Evolutionary conservation across 1,140 invertebrate species (phyloP).

Genomic region (Drosophila parabipectinata): DNA sequence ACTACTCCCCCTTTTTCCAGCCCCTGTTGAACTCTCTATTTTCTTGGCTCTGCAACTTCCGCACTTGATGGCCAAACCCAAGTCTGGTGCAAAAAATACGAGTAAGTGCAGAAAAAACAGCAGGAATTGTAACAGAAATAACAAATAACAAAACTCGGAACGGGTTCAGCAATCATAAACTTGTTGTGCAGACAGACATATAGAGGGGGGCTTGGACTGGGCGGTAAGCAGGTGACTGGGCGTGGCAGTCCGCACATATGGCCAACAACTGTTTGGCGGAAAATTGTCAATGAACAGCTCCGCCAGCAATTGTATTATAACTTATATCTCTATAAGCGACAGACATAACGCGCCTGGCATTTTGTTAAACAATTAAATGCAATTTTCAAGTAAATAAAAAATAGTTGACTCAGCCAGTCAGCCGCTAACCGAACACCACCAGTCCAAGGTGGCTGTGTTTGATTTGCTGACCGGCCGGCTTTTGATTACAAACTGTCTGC

Average conservation of each 20-base stretch:
- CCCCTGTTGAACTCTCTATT: slow-evolving; percentile 19
- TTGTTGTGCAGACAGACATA: slow-evolving; percentile 71
- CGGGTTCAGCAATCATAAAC: slow-evolving; percentile 81
- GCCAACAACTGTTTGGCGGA: slow-evolving; percentile 55
- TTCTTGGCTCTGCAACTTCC: slow-evolving; percentile 58
- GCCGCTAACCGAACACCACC: too few species aligned
- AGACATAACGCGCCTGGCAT: slow-evolving; percentile 59
- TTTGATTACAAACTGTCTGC: slow-evolving; percentile 57
- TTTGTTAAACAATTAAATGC: slow-evolving; percentile 81
- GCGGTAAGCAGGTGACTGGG: slow-evolving; percentile 29
- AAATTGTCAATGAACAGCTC: slow-evolving; percentile 73
- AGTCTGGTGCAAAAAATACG: slow-evolving; percentile 8
- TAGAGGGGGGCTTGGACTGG: slow-evolving; percentile 14
- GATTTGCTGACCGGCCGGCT: slow-evolving; percentile 67
- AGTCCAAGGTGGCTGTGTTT: slow-evolving; percentile 41
- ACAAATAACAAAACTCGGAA: slow-evolving; percentile 61
- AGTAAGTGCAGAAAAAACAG: slow-evolving; percentile 11
- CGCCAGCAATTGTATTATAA: slow-evolving; percentile 65
- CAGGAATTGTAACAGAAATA: slow-evolving; percentile 77
- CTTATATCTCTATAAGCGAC: slow-evolving; percentile 43
- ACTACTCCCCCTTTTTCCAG: too few species aligned
- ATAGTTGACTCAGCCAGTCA: slow-evolving; percentile 71
- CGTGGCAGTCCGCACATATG: slow-evolving; percentile 31
- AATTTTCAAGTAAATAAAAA: slow-evolving; percentile 59
- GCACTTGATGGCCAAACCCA: slow-evolving; percentile 73